Evolutionary conservation across 2,888 invertebrate species (phyloP), one percentile per base, ranked within the genome.

Genomic region (Campaea margaritaria): DNA sequence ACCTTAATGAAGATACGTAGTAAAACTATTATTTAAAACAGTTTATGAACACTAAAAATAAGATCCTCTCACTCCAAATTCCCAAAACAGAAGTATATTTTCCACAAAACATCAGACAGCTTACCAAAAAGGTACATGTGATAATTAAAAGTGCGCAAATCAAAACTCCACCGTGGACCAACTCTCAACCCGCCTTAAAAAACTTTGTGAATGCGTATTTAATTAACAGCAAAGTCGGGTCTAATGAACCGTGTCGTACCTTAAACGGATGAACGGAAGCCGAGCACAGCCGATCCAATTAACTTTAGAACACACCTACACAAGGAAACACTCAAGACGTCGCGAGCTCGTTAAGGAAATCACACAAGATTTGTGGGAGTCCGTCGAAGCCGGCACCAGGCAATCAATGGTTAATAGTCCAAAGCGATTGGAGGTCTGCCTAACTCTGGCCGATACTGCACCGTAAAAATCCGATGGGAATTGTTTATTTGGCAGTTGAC

Each of bases 251-350:
- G 79, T 84, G 80, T 77, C 78, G 78, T 82, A 79, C 82, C 86
- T 85, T 89, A 91, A 89, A 87, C 84, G 89, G 91, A 88, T 90
- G 83, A 89, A 76, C 81, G 81, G 83, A 86, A 89, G 87, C 85
- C 87, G 80, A 80, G 83, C 70, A 74, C 75, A 69, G 70, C 77
- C 78, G 76, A 91, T 90, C 89, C 91, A 90, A 91, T 91, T 91
- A 90, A 75, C 75, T 78, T 75, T 81, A 76, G 82, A 77, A 83
- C 76, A 84, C 81, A 86, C 82, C 82, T 87, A 88, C 85, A 86
- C 86, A 87, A 85, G 87, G 78, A 88, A 79, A 87, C 85, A 85
- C 87, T 89, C 86, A 89, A 87, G 86, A 87, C 80, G 77, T 83
- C 59, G 62, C 62, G 53, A 27, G 41, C 56, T 88, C 83, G 84